Evolutionary conservation across 2,113 vertebrate genomes (phyloP).

Genomic region (Ivindomyrus marchei): DNA sequence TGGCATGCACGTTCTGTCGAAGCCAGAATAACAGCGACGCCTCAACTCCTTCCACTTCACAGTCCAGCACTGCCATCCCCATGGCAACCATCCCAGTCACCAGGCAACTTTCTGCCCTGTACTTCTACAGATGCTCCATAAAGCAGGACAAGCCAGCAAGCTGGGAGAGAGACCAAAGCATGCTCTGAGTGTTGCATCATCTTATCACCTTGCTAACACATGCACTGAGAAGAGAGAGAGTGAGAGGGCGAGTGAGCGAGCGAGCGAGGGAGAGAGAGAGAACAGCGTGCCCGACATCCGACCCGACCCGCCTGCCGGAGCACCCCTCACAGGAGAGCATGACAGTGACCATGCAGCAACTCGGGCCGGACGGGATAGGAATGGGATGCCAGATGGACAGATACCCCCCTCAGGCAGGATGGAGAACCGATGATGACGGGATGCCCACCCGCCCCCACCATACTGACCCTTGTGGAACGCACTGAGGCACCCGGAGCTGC

Average conservation of each 20-base stretch:
- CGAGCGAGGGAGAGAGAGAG: not conserved
- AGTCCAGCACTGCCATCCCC: not conserved
- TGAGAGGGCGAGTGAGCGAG: not conserved
- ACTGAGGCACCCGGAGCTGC: slow-evolving; percentile 86
- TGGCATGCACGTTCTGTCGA: not conserved
- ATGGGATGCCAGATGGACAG: slow-evolving; percentile 1
- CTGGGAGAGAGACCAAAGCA: not conserved
- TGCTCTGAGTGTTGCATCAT: not conserved
- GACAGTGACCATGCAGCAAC: not conserved
- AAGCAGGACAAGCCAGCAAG: not conserved
- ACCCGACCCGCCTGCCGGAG: not conserved
- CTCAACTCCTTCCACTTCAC: not conserved
- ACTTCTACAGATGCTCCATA: not conserved
- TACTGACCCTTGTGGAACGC: slow-evolving; percentile 85
- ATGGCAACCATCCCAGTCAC: not conserved
- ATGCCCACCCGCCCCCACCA: slow-evolving; percentile 20
- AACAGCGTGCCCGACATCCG: not conserved
- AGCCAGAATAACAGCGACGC: not conserved
- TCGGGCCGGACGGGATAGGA: not conserved
- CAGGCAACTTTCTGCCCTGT: not conserved
- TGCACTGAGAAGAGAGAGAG: not conserved
- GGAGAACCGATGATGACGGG: slow-evolving; percentile 8
- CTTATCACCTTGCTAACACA: not conserved
- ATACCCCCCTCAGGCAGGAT: not conserved
- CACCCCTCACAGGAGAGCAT: not conserved